Evolutionary conservation across 2,888 invertebrate species (phyloP).

Genomic region (Tyria jacobaeae): DNA sequence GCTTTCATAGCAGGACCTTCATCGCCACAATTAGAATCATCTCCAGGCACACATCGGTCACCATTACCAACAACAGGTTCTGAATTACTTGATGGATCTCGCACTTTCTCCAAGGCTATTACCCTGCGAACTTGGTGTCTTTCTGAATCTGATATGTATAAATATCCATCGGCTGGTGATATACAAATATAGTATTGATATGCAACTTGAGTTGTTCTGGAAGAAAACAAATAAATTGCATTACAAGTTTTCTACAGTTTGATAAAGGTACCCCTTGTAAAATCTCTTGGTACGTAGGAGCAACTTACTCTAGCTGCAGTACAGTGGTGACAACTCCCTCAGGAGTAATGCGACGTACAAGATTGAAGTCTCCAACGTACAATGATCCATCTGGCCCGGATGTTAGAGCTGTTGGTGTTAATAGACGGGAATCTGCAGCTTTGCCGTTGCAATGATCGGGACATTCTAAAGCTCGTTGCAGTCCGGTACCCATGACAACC

Average conservation of each 20-base stretch:
- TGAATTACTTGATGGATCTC: slow-evolving; percentile 93
- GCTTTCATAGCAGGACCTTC: slow-evolving; percentile 96
- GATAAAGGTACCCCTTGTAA: neutral
- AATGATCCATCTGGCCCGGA: slow-evolving; percentile 98
- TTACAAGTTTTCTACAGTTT: neutral
- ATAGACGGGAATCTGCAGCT: slow-evolving; percentile 94
- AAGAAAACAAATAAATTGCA: slow-evolving; percentile 55
- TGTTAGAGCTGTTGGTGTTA: slow-evolving; percentile 97
- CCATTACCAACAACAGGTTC: slow-evolving; percentile 96
- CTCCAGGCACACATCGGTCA: slow-evolving; percentile 97
- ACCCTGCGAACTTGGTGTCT: slow-evolving; percentile 95
- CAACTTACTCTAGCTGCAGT: slow-evolving; percentile 91
- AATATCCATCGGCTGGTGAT: slow-evolving; percentile 97
- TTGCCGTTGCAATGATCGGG: slow-evolving; percentile 95
- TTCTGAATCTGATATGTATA: slow-evolving; percentile 98
- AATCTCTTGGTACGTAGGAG: neutral
- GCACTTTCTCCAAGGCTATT: slow-evolving; percentile 91
- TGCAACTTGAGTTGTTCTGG: slow-evolving; percentile 96
- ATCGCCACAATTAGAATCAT: slow-evolving; percentile 98
- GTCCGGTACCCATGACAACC: slow-evolving; percentile 97
- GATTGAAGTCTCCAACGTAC: slow-evolving; percentile 98
- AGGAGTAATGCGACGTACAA: slow-evolving; percentile 95
- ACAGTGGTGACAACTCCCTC: slow-evolving; percentile 96
- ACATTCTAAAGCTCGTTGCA: slow-evolving; percentile 94
- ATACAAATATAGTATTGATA: slow-evolving; percentile 99